Conservation (phyloP, 2,888 invertebrate genomes). For the Tachina grossa region DNA sequence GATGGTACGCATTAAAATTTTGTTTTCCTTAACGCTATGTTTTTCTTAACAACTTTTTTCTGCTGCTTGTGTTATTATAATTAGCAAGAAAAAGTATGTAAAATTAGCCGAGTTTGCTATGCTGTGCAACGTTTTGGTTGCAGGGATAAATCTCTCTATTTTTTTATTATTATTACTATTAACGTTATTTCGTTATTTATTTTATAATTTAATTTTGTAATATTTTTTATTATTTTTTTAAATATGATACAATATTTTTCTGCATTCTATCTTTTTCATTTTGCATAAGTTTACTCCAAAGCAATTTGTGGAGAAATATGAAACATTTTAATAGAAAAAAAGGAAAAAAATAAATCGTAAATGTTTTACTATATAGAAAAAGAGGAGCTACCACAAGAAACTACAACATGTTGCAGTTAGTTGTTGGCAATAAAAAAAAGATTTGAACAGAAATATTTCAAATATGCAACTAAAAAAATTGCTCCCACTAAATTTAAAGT, state of each 20-base stretch:
- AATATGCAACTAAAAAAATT: constrained; percentile 1
- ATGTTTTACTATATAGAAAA: not conserved
- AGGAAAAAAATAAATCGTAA: not conserved
- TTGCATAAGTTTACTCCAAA: not conserved
- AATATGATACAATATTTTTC: constrained; percentile 1
- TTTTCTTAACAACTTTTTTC: not conserved
- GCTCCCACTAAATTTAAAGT: not conserved
- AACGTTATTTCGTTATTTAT: not conserved
- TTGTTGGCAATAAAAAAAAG: too few species aligned
- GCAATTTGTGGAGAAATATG: not conserved
- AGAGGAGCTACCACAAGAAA: not conserved
- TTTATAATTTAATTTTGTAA: not conserved
- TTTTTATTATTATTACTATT: not conserved
- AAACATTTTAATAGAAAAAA: not conserved
- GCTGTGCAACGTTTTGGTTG: not conserved
- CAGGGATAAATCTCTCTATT: not conserved
- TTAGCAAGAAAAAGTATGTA: constrained; percentile 5
- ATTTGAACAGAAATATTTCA: not conserved
- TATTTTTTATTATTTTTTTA: not conserved
- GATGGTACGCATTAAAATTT: constrained; percentile 8
- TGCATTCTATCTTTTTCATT: not conserved
- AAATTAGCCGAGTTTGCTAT: constrained; percentile 8
- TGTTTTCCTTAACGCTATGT: not conserved
- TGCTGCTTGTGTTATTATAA: not conserved
- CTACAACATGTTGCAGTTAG: not conserved